Percentiles rank a stretch among this genome's conserved stretches.
Evolutionary conservation across 2,888 invertebrate genomes (phyloP).

Genomic region (Acheta domesticus): DNA sequence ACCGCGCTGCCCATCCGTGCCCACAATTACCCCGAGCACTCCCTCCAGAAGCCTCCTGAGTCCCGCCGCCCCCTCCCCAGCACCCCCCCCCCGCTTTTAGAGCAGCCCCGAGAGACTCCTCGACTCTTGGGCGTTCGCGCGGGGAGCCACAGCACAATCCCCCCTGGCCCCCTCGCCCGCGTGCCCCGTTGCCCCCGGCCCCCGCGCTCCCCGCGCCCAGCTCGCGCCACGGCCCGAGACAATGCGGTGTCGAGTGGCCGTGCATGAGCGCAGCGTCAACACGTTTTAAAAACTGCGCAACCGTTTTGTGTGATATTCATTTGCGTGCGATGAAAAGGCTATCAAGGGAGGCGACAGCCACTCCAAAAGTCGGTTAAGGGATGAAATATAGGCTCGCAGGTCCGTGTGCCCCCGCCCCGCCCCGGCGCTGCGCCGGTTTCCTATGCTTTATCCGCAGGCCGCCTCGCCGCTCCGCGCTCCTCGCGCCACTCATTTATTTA

Average conservation of each 20-base stretch:
- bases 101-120: neutral
- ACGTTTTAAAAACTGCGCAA: constrained; percentile 18
- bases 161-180: neutral
- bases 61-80: no score
- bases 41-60: neutral
- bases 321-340: constrained; percentile 18
- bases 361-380: constrained; percentile 10
- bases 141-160: neutral
- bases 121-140: neutral
- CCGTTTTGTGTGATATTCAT: constrained; percentile 18
- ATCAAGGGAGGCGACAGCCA: neutral
- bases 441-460: no score
- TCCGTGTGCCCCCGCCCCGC: neutral
- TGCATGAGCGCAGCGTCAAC: constrained; percentile 7
- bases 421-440: neutral
- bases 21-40: no score
- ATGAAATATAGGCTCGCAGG: constrained; percentile 7
- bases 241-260: neutral
- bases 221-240: neutral
- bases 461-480: no score
- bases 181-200: neutral
- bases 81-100: neutral
- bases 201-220: neutral
- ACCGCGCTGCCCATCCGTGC: no score
- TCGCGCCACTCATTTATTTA: no score